Percentiles rank a stretch among this genome's conserved stretches.
Evolutionary conservation across 2,113 vertebrate species (phyloP).

Genomic region (Suricata suricatta): DNA sequence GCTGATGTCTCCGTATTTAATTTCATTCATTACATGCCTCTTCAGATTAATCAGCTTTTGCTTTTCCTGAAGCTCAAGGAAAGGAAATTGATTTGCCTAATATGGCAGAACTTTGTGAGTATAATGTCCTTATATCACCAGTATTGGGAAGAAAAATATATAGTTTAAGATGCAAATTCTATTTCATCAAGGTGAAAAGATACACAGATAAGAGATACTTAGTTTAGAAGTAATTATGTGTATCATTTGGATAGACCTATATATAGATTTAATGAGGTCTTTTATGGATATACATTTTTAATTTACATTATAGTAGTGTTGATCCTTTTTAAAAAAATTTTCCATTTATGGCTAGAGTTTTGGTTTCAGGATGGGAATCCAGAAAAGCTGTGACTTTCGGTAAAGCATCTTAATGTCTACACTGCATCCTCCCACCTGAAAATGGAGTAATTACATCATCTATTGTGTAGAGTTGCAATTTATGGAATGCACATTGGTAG

Average conservation of each 20-base stretch:
- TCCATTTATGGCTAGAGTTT: background rate
- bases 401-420: background rate
- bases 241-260: background rate
- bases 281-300: background rate
- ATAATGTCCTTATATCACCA: background rate
- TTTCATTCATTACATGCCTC: slow-evolving; percentile 5
- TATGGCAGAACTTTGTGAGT: slow-evolving; percentile 1
- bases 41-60: slow-evolving; percentile 33
- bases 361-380: background rate
- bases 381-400: background rate
- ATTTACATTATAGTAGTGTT: background rate
- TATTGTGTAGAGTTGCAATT: background rate
- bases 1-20: slow-evolving; percentile 34
- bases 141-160: background rate
- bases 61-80: slow-evolving; percentile 4
- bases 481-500: background rate
- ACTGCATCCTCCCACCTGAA: background rate
- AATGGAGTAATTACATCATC: background rate
- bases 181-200: background rate
- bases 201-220: background rate
- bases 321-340: background rate
- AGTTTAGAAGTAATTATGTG: background rate
- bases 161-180: background rate
- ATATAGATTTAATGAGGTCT: background rate
- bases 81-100: slow-evolving; percentile 9